Evolutionary conservation across 2,888 invertebrate species (phyloP).

Genomic region (Apamea epomidion): DNA sequence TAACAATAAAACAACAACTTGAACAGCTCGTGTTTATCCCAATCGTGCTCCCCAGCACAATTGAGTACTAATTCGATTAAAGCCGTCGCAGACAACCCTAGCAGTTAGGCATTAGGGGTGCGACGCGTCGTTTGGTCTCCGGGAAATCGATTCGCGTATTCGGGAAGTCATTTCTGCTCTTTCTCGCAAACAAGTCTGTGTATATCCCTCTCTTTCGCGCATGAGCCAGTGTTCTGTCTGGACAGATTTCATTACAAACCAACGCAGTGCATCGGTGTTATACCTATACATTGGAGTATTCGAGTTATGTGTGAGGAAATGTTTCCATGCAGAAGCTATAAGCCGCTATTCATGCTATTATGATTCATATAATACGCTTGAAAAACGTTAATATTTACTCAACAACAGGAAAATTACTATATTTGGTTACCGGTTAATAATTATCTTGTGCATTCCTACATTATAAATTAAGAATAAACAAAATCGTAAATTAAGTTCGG

Average conservation of each 20-base stretch:
- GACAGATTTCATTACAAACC: constrained; percentile 79
- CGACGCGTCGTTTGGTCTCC: constrained; percentile 75
- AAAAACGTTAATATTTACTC: constrained; percentile 39
- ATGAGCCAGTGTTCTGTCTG: constrained; percentile 78
- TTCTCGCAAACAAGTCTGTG: constrained; percentile 70
- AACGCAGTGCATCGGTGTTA: constrained; percentile 53
- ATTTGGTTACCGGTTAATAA: not conserved
- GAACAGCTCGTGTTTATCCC: constrained; percentile 17
- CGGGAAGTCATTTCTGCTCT: constrained; percentile 74
- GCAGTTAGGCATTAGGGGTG: constrained; percentile 82
- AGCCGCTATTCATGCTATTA: constrained; percentile 20
- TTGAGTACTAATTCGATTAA: constrained; percentile 68
- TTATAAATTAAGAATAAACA: constrained; percentile 15
- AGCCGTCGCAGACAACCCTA: constrained; percentile 75
- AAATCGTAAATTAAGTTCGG: not conserved
- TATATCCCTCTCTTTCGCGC: constrained; percentile 72
- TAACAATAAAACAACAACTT: constrained; percentile 30
- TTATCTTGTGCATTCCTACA: not conserved
- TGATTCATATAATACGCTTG: constrained; percentile 48
- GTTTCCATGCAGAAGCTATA: constrained; percentile 12
- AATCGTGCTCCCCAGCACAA: constrained; percentile 25
- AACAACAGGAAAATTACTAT: constrained; percentile 68
- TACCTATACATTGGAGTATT: constrained; percentile 17
- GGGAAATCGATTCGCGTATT: constrained; percentile 86
- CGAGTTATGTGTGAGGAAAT: constrained; percentile 46